Evolutionary conservation across 2,888 invertebrate species (phyloP).

Genomic region (Tridacna crocea): DNA sequence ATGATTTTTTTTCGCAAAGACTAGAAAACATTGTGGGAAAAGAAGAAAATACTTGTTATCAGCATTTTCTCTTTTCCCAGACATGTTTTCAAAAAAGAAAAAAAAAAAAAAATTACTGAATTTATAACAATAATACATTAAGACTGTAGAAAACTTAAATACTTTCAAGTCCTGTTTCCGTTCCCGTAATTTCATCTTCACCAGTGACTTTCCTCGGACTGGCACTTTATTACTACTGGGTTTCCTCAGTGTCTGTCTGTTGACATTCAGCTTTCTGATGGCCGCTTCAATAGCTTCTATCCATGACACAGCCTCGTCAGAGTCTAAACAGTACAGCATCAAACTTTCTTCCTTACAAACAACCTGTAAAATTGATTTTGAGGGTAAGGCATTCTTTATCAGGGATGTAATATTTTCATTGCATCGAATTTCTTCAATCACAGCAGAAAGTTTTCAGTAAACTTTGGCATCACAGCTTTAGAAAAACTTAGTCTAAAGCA

Average conservation of each 20-base stretch:
- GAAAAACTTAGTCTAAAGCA: too few relatives aligned
- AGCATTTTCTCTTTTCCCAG: too few relatives aligned
- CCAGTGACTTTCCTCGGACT: conserved; percentile 78
- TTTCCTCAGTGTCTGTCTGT: conserved; percentile 80
- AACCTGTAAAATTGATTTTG: conserved; percentile 65
- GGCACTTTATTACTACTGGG: conserved; percentile 82
- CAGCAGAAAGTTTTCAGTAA: too few relatives aligned
- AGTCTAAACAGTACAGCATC: conserved; percentile 78
- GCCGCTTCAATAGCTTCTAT: conserved; percentile 74
- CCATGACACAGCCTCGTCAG: conserved; percentile 77
- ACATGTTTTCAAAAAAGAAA: too few relatives aligned
- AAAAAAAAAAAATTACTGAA: too few relatives aligned
- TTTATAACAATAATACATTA: too few relatives aligned
- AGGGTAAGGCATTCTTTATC: neutral
- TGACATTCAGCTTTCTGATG: conserved; percentile 77
- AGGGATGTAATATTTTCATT: neutral
- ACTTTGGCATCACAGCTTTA: too few relatives aligned
- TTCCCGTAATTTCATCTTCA: conserved; percentile 68
- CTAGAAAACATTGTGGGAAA: too few relatives aligned
- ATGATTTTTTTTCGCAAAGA: too few relatives aligned
- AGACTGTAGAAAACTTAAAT: too few relatives aligned
- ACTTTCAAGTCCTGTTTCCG: conserved; percentile 72
- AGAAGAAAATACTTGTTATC: too few relatives aligned
- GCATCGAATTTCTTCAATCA: too few relatives aligned
- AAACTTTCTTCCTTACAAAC: conserved; percentile 82